phyloP scores from a whole-genome alignment of 2,113 vertebrate genomes.

The Monopterus albus region DNA sequence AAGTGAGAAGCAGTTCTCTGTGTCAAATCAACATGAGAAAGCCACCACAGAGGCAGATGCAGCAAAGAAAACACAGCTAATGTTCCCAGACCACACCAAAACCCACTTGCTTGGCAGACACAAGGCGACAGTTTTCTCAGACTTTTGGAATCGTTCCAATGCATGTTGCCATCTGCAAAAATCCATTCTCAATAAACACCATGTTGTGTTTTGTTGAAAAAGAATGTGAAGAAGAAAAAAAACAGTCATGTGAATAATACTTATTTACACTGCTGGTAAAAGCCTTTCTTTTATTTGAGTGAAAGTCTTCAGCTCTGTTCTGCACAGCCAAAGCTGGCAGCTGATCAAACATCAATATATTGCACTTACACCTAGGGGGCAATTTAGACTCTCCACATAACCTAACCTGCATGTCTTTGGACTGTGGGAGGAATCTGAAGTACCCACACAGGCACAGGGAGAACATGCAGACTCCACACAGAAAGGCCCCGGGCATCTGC shows the following conservation, averaged over 20 bases:
- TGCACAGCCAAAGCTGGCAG: too few species aligned
- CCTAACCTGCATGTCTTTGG: too few species aligned
- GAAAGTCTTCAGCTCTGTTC: neutral
- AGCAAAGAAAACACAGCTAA: slow-evolving; percentile 9
- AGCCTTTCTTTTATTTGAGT: slow-evolving; percentile 14
- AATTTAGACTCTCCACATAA: too few species aligned
- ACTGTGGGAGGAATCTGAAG: too few species aligned
- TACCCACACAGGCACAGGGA: too few species aligned
- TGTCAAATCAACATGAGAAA: slow-evolving; percentile 16
- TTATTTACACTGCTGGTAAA: slow-evolving; percentile 23
- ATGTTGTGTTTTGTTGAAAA: slow-evolving; percentile 27
- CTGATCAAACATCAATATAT: too few species aligned
- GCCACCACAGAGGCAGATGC: slow-evolving; percentile 24
- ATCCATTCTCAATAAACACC: slow-evolving; percentile 40
- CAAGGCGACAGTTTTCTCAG: slow-evolving; percentile 2
- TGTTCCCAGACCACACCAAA: slow-evolving; percentile 28
- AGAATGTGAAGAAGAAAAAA: neutral
- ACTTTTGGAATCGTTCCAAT: slow-evolving; percentile 38
- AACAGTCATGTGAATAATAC: slow-evolving; percentile 10
- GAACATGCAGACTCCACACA: too few species aligned
- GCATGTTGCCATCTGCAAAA: slow-evolving; percentile 48
- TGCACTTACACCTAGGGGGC: too few species aligned
- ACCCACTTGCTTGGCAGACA: slow-evolving; percentile 43
- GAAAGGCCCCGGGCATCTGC: too few species aligned
- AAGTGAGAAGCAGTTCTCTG: neutral